phyloP scores from a whole-genome alignment of 2,797 vertebrate genomes.

The Poecilia wingei region DNA sequence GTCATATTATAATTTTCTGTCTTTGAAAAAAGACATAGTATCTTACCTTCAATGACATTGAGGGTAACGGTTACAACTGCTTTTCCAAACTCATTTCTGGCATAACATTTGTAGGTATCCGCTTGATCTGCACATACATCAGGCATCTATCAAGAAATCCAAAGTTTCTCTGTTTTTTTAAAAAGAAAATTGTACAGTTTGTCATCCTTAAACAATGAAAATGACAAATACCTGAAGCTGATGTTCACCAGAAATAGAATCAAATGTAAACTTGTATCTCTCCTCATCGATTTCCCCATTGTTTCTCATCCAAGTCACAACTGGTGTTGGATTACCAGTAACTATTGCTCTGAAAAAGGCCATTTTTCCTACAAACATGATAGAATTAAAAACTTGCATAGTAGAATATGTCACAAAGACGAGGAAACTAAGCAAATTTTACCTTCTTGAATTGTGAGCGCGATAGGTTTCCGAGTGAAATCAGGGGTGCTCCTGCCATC shows the following conservation, averaged over 20 bases:
- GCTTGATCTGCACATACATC: conserved; percentile 78
- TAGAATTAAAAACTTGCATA: neutral
- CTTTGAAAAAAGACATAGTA: neutral
- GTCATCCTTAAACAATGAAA: neutral
- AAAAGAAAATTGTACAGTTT: neutral
- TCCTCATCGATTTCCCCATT: conserved; percentile 74
- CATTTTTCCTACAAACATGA: conserved; percentile 80
- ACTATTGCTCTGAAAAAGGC: conserved; percentile 87
- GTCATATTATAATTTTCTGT: neutral
- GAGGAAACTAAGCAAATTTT: neutral
- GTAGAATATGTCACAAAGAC: neutral
- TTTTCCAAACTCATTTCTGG: conserved; percentile 86
- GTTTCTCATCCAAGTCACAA: conserved; percentile 82
- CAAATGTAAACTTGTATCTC: conserved; percentile 67
- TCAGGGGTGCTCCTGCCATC: conserved; percentile 85
- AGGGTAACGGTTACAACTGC: conserved; percentile 84
- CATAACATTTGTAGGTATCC: conserved; percentile 87
- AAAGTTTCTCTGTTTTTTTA: conserved; percentile 13
- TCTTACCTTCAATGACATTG: conserved; percentile 88
- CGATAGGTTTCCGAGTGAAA: conserved; percentile 89
- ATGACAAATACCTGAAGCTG: conserved; percentile 81
- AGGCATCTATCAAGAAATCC: conserved; percentile 78
- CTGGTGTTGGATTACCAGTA: conserved; percentile 84
- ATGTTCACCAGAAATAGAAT: conserved; percentile 74
- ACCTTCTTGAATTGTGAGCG: conserved; percentile 90